A percentile compares a stretch with the other conserved stretches of the same genome.
Evolutionary conservation across 2,888 invertebrate genomes (phyloP).

Genomic region (Latrodectus elegans): DNA sequence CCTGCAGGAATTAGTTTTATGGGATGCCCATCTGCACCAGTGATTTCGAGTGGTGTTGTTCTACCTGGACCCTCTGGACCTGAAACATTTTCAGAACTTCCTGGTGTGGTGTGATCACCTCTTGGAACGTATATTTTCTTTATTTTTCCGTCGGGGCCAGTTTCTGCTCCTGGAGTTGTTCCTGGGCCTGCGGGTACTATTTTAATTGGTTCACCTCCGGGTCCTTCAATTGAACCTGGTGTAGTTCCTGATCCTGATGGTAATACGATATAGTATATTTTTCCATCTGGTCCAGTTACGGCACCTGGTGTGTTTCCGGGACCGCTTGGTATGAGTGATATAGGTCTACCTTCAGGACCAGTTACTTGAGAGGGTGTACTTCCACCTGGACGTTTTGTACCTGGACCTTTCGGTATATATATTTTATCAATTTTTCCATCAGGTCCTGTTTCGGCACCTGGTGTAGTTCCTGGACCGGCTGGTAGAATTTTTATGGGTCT

Average conservation of each 20-base stretch:
- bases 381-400: background rate
- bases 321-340: background rate
- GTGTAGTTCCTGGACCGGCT: too few relatives aligned
- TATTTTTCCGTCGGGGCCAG: background rate
- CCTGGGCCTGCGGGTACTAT: background rate
- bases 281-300: background rate
- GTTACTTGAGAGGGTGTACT: background rate
- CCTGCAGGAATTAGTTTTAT: background rate
- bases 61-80: too few relatives aligned
- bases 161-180: background rate
- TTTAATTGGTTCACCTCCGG: background rate
- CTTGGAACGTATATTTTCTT: background rate
- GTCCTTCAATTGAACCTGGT: background rate
- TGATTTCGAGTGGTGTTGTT: background rate
- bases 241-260: background rate
- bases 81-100: too few relatives aligned
- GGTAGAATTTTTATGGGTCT: too few relatives aligned
- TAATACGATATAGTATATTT: background rate
- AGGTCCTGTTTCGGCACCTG: too few relatives aligned
- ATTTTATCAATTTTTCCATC: too few relatives aligned
- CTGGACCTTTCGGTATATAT: too few relatives aligned
- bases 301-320: background rate
- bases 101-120: background rate
- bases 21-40: background rate
- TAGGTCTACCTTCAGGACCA: background rate